A percentile compares a stretch with the other conserved stretches of the same genome.
Conservation (phyloP, 2,888 invertebrate genomes). For the Oconnorella tubifera region DNA sequence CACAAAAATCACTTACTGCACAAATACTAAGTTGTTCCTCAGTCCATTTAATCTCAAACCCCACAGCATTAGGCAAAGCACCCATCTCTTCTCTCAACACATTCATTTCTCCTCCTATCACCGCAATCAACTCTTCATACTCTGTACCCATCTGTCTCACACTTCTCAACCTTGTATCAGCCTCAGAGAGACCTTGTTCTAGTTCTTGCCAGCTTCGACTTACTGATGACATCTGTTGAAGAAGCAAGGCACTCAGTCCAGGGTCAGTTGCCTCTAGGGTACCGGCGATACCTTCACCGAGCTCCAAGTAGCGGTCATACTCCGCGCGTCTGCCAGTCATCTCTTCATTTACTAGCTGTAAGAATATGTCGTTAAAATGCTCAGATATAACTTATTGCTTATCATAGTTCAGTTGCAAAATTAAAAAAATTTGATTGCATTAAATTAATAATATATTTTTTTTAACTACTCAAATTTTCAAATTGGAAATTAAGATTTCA, state of each 20-base stretch:
- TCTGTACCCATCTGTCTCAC: slow-evolving; percentile 81
- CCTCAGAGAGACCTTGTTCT: slow-evolving; percentile 3
- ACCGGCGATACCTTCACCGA: slow-evolving; percentile 66
- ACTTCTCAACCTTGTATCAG: slow-evolving; percentile 3
- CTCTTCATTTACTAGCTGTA: slow-evolving; percentile 84
- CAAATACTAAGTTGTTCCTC: not conserved
- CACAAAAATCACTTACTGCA: not conserved
- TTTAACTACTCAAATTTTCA: not conserved
- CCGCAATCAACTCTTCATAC: slow-evolving; percentile 80
- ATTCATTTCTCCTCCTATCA: slow-evolving; percentile 78
- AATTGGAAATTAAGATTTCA: not conserved
- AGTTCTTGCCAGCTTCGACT: not conserved
- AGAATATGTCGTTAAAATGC: not conserved
- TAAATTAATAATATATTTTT: not conserved
- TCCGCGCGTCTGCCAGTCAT: slow-evolving; percentile 88
- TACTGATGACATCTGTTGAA: not conserved
- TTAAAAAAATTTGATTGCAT: not conserved
- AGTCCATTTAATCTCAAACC: slow-evolving; percentile 59
- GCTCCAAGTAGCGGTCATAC: slow-evolving; percentile 76
- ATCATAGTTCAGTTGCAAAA: no score
- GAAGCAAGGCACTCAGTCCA: not conserved
- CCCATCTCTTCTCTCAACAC: slow-evolving; percentile 83
- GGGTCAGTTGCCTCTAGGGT: slow-evolving; percentile 7
- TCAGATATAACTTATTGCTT: not conserved
- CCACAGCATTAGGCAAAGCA: slow-evolving; percentile 63